A percentile compares a stretch with the other conserved stretches of the same genome.
phyloP scores from a whole-genome alignment of 1,140 invertebrate genomes.

The Matsumurasca onukii region DNA sequence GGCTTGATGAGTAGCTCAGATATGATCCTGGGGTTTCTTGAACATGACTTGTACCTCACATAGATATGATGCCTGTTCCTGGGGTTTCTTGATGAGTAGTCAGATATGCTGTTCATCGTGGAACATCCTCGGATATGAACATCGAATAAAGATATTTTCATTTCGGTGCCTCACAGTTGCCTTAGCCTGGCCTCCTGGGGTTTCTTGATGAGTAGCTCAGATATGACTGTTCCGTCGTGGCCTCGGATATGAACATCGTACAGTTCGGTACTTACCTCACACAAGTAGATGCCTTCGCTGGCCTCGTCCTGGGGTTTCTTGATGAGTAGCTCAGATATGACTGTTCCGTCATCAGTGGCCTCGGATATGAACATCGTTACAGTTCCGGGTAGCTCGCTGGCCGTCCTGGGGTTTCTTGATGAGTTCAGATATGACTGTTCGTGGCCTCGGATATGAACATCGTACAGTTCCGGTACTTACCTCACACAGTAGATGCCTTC shows the following conservation, averaged over 20 bases:
- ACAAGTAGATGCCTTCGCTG: conserved; percentile 14
- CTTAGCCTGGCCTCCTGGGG: not conserved
- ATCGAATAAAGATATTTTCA: conserved; percentile 21
- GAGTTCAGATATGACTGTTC: too few relatives aligned
- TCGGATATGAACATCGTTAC: too few relatives aligned
- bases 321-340: conserved; percentile 13
- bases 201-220: conserved; percentile 4
- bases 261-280: too few relatives aligned
- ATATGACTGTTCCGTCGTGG: not conserved
- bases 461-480: conserved; percentile 30
- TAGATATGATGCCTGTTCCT: too few relatives aligned
- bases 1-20: conserved; percentile 23
- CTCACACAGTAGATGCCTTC: conserved; percentile 10
- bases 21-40: not conserved
- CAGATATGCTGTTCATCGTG: not conserved
- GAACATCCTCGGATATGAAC: conserved; percentile 11
- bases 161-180: too few relatives aligned
- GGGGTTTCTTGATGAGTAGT: conserved; percentile 8
- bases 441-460: conserved; percentile 18
- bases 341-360: too few relatives aligned
- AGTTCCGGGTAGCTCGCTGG: too few relatives aligned
- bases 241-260: too few relatives aligned
- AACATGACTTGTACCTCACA: too few relatives aligned
- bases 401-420: too few relatives aligned
- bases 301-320: conserved; percentile 9